A percentile compares a stretch with the other conserved stretches of the same genome.
phyloP scores from a whole-genome alignment of 2,113 vertebrate genomes.

The Prietella phreatophila region DNA sequence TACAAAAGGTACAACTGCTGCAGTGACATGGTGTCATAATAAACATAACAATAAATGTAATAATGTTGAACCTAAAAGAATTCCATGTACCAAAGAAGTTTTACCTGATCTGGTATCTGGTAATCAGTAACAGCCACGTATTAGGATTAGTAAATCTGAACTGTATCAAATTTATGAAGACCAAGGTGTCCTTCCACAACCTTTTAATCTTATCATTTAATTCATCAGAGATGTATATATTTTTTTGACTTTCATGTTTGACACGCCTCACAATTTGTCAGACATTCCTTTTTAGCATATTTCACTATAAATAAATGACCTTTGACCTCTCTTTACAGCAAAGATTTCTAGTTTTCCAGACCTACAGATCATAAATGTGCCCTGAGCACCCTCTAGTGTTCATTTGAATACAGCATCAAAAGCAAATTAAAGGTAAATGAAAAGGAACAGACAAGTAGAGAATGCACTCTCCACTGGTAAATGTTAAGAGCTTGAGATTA shows the following conservation, averaged over 20 bases:
- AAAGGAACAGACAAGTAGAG: not conserved
- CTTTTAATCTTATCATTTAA: not conserved
- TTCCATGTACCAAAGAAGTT: not conserved
- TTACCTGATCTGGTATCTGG: not conserved
- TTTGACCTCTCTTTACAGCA: constrained; percentile 17
- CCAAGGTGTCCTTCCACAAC: not conserved
- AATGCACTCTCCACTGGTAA: not conserved
- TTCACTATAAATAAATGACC: constrained; percentile 8
- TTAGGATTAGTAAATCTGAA: not conserved
- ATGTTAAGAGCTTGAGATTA: not conserved
- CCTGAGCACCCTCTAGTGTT: constrained; percentile 56
- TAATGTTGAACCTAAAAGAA: not conserved
- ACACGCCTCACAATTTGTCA: not conserved
- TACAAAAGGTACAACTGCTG: not conserved
- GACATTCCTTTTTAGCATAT: not conserved
- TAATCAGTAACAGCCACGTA: not conserved
- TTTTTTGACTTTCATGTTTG: not conserved
- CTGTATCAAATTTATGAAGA: not conserved
- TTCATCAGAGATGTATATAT: not conserved
- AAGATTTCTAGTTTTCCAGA: not conserved
- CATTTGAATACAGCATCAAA: constrained; percentile 5
- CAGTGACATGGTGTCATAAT: not conserved
- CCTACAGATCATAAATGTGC: constrained; percentile 22
- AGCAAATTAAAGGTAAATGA: not conserved
- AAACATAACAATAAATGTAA: not conserved